These are phyloP conservation scores for Ranitomeya variabilis DNA, from an alignment of 2,113 vertebrate genomes.

Conservation along the genomic window DNA sequence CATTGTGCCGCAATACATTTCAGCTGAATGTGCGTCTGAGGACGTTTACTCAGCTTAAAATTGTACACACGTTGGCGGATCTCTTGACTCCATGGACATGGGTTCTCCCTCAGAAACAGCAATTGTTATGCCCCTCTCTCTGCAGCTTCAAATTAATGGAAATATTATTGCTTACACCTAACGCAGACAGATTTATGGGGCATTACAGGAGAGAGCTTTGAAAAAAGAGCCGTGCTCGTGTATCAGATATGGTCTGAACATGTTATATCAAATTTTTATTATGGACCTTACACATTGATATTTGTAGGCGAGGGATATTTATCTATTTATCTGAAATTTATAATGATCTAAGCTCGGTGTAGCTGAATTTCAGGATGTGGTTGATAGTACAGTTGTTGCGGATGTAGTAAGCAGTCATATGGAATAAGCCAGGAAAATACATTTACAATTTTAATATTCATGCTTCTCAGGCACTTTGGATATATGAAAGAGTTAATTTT, in stretches of 20 bases:
- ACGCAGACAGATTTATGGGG: not conserved
- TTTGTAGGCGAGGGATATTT: too few species aligned
- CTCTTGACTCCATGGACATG: too few species aligned
- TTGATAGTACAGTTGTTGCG: not conserved
- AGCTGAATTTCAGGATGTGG: not conserved
- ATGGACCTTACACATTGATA: not conserved
- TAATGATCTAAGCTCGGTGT: not conserved
- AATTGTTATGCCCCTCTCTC: too few species aligned
- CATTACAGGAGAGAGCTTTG: not conserved
- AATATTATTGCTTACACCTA: too few species aligned
- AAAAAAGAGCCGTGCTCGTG: not conserved
- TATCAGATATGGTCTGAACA: not conserved
- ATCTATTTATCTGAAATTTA: not conserved
- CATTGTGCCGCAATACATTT: too few species aligned
- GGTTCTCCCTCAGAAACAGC: too few species aligned
- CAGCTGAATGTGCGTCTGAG: too few species aligned
- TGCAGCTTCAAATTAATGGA: not conserved
- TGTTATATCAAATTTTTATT: not conserved
- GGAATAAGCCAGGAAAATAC: not conserved
- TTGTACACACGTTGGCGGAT: too few species aligned
- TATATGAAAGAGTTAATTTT: slow-evolving; percentile 33
- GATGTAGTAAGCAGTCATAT: not conserved
- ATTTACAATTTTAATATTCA: not conserved
- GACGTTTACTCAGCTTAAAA: too few species aligned
- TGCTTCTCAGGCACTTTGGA: not conserved